phyloP scores from a whole-genome alignment of 2,113 vertebrate genomes.

The Amblyornis subalaris region DNA sequence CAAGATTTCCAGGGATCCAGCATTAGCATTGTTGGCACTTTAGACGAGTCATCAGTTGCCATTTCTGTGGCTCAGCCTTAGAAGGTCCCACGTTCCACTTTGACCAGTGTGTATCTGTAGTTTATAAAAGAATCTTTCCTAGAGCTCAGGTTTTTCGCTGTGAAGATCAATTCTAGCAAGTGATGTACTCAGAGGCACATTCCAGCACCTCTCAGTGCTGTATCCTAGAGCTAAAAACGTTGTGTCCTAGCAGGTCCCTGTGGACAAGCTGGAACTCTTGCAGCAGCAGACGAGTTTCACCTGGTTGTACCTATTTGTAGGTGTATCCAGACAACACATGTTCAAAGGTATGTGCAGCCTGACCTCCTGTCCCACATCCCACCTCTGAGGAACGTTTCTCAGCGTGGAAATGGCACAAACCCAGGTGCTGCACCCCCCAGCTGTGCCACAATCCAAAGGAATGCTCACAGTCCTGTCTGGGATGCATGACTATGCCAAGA shows the following conservation, averaged over 20 bases:
- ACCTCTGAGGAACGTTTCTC: background rate
- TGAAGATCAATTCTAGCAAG: background rate
- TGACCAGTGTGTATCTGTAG: background rate
- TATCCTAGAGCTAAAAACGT: rapidly evolving
- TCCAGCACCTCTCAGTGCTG: background rate
- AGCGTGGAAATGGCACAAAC: background rate
- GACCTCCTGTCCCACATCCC: background rate
- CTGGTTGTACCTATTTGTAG: background rate
- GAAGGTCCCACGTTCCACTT: background rate
- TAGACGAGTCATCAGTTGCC: rapidly evolving
- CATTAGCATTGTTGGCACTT: rapidly evolving
- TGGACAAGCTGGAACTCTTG: background rate
- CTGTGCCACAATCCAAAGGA: background rate
- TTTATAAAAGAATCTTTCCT: background rate
- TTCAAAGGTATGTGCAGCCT: background rate
- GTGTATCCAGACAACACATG: background rate
- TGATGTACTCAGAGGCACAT: background rate
- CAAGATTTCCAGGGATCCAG: background rate
- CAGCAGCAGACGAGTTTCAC: background rate
- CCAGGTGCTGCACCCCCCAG: background rate
- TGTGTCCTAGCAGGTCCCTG: background rate
- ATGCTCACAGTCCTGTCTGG: background rate
- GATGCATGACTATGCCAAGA: background rate
- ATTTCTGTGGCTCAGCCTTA: background rate
- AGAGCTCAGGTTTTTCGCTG: background rate